A percentile compares a stretch with the other conserved stretches of the same genome.
Conservation (phyloP, 2,797 vertebrate genomes). For the Enteromius argenteus region DNA sequence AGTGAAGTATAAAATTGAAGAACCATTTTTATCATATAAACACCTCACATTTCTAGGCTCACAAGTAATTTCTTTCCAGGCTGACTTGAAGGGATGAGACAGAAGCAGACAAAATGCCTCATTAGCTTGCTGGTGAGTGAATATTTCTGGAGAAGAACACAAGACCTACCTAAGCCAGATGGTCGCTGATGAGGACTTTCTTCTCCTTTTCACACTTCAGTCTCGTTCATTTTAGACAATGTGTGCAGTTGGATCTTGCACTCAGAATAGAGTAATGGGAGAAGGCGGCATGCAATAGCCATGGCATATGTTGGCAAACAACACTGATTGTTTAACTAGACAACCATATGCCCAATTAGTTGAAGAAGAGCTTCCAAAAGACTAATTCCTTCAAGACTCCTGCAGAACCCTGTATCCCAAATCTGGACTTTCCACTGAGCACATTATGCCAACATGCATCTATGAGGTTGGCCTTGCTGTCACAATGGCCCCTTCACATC, state of each 20-base stretch:
- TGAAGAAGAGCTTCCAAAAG: constrained; percentile 14
- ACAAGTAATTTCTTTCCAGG: not conserved
- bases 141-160: not conserved
- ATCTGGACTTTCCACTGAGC: not conserved
- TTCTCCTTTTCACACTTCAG: constrained; percentile 2
- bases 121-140: not conserved
- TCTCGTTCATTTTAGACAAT: not conserved
- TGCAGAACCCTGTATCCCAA: not conserved
- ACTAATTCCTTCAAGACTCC: not conserved
- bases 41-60: not conserved
- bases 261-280: not conserved
- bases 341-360: constrained; percentile 19
- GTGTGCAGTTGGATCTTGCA: not conserved
- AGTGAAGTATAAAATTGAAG: not conserved
- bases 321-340: constrained; percentile 8
- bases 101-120: not conserved
- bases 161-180: constrained; percentile 3
- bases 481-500: not conserved
- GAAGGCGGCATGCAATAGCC: not conserved
- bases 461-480: not conserved
- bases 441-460: not conserved
- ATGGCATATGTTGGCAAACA: constrained; percentile 10
- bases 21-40: not conserved
- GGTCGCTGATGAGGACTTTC: constrained; percentile 14
- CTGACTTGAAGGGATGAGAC: not conserved